Percentiles rank a stretch among this genome's conserved stretches.
Conservation (phyloP, 2,888 invertebrate species). For the Phanerotoma sp. region DNA sequence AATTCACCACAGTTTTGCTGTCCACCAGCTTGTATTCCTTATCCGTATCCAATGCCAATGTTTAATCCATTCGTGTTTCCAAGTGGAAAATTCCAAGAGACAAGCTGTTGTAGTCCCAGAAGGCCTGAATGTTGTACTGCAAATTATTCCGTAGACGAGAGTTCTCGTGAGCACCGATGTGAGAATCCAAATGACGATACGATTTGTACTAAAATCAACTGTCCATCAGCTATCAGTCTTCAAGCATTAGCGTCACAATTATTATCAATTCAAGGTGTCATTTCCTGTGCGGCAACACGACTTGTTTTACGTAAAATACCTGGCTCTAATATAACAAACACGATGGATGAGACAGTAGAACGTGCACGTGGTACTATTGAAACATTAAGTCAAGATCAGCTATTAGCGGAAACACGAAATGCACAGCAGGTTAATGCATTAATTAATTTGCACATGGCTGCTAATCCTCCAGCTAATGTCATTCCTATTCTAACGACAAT, state of each 20-base stretch:
- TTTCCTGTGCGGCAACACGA: conserved; percentile 48
- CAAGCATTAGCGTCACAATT: conserved; percentile 52
- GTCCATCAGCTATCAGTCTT: conserved; percentile 47
- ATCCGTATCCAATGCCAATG: conserved; percentile 40
- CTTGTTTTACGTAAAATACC: conserved; percentile 47
- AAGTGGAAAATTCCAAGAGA: conserved; percentile 4
- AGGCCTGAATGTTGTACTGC: not conserved
- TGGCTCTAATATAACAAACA: conserved; percentile 44
- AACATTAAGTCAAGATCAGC: conserved; percentile 43
- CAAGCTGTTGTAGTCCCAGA: conserved; percentile 27
- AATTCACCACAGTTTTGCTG: conserved; percentile 27
- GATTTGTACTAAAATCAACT: conserved; percentile 44
- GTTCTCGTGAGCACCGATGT: conserved; percentile 37
- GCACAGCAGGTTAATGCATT: conserved; percentile 48
- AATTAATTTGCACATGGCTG: conserved; percentile 50
- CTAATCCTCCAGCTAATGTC: conserved; percentile 41
- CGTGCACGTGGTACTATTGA: conserved; percentile 41
- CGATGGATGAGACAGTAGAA: conserved; percentile 47
- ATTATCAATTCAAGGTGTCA: conserved; percentile 46
- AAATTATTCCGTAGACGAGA: conserved; percentile 13
- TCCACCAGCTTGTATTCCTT: conserved; percentile 41
- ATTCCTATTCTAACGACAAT: conserved; percentile 48
- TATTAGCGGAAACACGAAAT: conserved; percentile 45
- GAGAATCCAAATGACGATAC: conserved; percentile 35
- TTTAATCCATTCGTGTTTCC: conserved; percentile 30